Percentiles rank a stretch among this genome's conserved stretches.
phyloP scores from a whole-genome alignment of 2,888 invertebrate species.

The Ditylenchus weischeri region DNA sequence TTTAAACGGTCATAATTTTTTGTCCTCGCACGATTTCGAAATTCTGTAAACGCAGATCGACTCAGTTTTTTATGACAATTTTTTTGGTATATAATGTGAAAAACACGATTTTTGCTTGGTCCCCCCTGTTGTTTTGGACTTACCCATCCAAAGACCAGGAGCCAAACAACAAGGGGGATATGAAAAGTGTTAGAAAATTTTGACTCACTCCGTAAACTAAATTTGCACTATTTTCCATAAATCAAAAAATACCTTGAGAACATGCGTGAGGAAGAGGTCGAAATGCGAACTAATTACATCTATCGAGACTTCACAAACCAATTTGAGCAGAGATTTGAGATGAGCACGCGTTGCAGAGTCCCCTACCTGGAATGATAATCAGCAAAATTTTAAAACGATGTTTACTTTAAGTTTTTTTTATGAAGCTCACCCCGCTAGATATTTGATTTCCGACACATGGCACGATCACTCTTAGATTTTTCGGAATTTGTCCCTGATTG shows the following conservation, averaged over 20 bases:
- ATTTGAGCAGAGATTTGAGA: conserved; percentile 29
- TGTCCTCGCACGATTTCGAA: too few species aligned
- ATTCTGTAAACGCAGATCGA: too few species aligned
- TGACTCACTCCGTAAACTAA: too few species aligned
- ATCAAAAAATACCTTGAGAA: conserved; percentile 21
- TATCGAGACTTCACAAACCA: conserved; percentile 38
- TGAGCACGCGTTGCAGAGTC: conserved; percentile 26
- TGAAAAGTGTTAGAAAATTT: too few species aligned
- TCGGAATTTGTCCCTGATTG: conserved; percentile 16
- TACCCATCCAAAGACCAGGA: too few species aligned
- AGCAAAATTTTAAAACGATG: neutral
- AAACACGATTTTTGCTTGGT: too few species aligned
- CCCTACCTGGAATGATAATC: conserved; percentile 26
- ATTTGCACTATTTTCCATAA: too few species aligned
- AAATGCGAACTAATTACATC: conserved; percentile 46
- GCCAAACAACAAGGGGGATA: too few species aligned
- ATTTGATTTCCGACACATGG: conserved; percentile 22
- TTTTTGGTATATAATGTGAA: too few species aligned
- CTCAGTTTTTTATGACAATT: too few species aligned
- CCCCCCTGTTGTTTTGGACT: too few species aligned
- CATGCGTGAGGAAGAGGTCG: conserved; percentile 42
- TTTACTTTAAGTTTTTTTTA: neutral
- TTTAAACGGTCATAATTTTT: too few species aligned
- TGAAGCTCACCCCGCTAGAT: conserved; percentile 16
- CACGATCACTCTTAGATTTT: conserved; percentile 24